A percentile compares a stretch with the other conserved stretches of the same genome.
phyloP scores from a whole-genome alignment of 1,140 invertebrate genomes.

The Neelides sp. region DNA sequence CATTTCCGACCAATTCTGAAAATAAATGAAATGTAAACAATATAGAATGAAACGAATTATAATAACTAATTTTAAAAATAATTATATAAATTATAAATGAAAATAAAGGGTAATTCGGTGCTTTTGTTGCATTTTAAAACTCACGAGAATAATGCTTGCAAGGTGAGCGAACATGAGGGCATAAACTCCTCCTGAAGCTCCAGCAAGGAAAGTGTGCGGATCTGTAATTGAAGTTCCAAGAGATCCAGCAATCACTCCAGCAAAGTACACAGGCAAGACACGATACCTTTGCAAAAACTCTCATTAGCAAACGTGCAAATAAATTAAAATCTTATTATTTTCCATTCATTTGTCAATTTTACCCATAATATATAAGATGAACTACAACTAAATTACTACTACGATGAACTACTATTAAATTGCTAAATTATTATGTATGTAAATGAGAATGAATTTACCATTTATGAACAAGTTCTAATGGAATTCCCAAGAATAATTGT shows the following conservation, averaged over 20 bases:
- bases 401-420: no score
- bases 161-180: conserved; percentile 88
- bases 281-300: conserved; percentile 65
- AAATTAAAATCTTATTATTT: no score
- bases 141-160: conserved; percentile 82
- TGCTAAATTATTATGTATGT: no score
- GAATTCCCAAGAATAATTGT: conserved; percentile 80
- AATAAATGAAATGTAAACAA: conserved; percentile 34
- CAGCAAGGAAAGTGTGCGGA: conserved; percentile 71
- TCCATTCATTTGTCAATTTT: no score
- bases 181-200: conserved; percentile 88
- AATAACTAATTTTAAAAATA: no score
- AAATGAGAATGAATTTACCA: background rate
- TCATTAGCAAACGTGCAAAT: background rate
- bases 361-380: no score
- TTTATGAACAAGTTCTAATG: conserved; percentile 70
- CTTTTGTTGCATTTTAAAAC: conserved; percentile 12
- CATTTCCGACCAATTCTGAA: conserved; percentile 84
- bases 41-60: no score
- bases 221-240: conserved; percentile 80
- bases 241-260: conserved; percentile 70
- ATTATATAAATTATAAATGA: no score
- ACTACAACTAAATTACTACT: no score
- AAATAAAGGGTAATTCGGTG: conserved; percentile 4
- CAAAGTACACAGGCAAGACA: conserved; percentile 51